A percentile compares a stretch with the other conserved stretches of the same genome.
Evolutionary conservation across 2,888 invertebrate species (phyloP).

Genomic region (Chorisops tibialis): DNA sequence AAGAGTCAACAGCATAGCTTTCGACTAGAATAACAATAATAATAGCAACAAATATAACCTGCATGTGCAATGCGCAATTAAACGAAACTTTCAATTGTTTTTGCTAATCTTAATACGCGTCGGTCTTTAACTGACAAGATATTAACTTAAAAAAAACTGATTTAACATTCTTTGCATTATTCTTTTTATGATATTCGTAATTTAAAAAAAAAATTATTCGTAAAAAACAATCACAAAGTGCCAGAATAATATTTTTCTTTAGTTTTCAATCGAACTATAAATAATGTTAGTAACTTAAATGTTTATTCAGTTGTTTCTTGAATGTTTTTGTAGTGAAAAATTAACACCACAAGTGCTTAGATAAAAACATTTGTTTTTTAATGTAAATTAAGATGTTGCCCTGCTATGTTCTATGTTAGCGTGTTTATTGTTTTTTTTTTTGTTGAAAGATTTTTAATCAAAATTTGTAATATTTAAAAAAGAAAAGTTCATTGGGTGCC

Average conservation of each 20-base stretch:
- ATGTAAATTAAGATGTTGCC: no score
- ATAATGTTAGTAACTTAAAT: not conserved
- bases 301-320: not conserved
- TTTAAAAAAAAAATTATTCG: constrained; percentile 1
- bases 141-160: no score
- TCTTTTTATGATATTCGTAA: not conserved
- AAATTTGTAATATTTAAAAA: not conserved
- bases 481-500: constrained; percentile 3
- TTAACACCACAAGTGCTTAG: constrained; percentile 25
- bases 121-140: no score
- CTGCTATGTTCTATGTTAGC: no score
- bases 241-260: constrained; percentile 15
- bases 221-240: constrained; percentile 29
- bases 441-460: not conserved
- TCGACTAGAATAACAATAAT: constrained; percentile 45
- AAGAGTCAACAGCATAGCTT: constrained; percentile 52
- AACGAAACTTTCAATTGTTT: not conserved
- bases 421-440: no score
- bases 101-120: no score
- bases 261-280: not conserved
- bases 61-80: not conserved
- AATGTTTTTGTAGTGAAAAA: not conserved
- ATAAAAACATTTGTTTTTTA: no score
- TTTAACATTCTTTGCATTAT: not conserved
- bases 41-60: not conserved